These are phyloP conservation scores for Ophion ellenae DNA, from an alignment of 2,888 invertebrate genomes.

Conservation along the genomic window DNA sequence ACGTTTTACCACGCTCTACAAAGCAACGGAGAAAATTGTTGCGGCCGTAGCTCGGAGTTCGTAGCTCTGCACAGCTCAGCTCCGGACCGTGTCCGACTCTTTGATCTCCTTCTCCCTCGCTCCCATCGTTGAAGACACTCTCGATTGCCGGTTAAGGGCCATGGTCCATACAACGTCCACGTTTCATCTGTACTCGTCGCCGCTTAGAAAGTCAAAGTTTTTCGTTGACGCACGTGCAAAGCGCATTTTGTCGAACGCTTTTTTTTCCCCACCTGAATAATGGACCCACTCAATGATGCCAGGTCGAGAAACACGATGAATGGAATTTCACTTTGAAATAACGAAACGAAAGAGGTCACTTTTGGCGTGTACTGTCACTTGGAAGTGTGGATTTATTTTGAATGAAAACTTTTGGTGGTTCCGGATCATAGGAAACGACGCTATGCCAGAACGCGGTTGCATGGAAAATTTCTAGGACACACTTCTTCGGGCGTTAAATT, in stretches of 20 bases:
- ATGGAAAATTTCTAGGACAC: neutral
- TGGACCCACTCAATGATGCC: neutral
- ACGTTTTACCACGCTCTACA: constrained; percentile 80
- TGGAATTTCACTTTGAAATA: neutral
- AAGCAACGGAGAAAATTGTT: constrained; percentile 79
- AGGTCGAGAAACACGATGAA: neutral
- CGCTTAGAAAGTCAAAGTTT: constrained; percentile 16
- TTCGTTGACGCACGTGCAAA: neutral
- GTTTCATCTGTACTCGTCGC: neutral
- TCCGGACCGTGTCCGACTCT: constrained; percentile 43
- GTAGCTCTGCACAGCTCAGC: constrained; percentile 11
- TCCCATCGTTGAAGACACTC: constrained; percentile 1
- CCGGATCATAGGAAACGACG: neutral
- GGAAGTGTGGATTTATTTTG: too few species aligned
- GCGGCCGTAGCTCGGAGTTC: constrained; percentile 43
- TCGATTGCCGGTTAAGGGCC: constrained; percentile 49
- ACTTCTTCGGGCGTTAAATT: neutral
- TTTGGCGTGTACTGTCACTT: too few species aligned
- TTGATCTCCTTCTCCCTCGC: neutral
- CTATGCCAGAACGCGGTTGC: neutral
- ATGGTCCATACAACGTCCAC: neutral
- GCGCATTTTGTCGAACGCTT: neutral
- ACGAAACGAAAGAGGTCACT: too few species aligned
- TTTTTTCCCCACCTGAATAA: neutral
- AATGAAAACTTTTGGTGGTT: neutral